A percentile compares a stretch with the other conserved stretches of the same genome.
Evolutionary conservation across 2,113 vertebrate species (phyloP).

Genomic region (Phrynosoma platyrhinos): DNA sequence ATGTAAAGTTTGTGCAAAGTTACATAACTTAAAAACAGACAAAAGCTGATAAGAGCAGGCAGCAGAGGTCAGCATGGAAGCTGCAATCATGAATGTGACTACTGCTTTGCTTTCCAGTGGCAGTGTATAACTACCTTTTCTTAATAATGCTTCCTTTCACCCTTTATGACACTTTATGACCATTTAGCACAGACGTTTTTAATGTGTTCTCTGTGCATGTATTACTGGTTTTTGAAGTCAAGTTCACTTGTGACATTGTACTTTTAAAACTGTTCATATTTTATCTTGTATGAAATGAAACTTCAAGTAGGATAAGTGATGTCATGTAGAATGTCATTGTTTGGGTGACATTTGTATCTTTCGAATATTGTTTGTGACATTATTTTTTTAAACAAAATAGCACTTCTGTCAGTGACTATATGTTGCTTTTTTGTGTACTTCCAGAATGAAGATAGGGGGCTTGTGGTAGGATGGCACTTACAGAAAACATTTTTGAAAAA

Average conservation of each 20-base stretch:
- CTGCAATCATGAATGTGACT: not conserved
- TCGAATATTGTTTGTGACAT: not conserved
- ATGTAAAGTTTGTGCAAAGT: not conserved
- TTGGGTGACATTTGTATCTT: not conserved
- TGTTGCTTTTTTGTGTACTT: not conserved
- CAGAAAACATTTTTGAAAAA: not conserved
- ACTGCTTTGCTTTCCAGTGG: not conserved
- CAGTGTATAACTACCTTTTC: not conserved
- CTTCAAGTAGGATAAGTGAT: not conserved
- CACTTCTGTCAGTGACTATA: not conserved
- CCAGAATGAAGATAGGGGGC: not conserved
- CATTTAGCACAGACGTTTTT: not conserved
- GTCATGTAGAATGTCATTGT: not conserved
- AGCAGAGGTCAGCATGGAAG: too few species aligned
- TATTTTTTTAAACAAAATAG: not conserved
- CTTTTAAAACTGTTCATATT: not conserved
- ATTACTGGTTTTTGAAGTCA: not conserved
- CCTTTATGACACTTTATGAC: not conserved
- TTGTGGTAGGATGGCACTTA: not conserved
- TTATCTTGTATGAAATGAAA: constrained; percentile 1
- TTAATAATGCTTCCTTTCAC: too few species aligned
- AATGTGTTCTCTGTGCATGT: not conserved
- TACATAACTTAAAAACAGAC: not conserved
- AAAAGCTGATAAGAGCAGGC: too few species aligned
- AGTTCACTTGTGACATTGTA: not conserved